These are phyloP conservation scores for Pycnonotus jocosus DNA, from an alignment of 2,113 vertebrate species.

Conservation along the genomic window DNA sequence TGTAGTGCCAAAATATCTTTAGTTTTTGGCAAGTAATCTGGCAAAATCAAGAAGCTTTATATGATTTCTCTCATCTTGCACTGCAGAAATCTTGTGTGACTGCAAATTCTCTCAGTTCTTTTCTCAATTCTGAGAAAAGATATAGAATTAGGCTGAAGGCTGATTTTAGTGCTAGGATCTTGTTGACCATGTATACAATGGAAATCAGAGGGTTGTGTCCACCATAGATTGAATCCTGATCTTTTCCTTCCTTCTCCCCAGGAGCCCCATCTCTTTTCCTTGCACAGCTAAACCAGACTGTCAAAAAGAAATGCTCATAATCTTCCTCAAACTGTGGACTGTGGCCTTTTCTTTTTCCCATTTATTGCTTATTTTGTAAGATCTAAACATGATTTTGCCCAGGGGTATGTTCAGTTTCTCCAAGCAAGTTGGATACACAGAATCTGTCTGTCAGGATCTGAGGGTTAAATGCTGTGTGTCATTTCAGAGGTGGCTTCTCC, in stretches of 20 bases:
- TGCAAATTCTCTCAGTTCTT: not conserved
- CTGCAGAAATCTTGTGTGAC: not conserved
- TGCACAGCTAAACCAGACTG: not conserved
- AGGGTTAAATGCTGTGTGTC: not conserved
- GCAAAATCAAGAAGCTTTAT: not conserved
- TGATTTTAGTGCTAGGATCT: not conserved
- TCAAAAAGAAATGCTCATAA: not conserved
- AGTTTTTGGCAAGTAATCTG: not conserved
- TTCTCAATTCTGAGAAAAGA: not conserved
- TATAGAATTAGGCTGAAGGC: not conserved
- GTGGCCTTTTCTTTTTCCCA: not conserved
- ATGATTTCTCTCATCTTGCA: not conserved
- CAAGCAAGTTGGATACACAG: accelerated
- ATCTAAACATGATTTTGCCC: not conserved
- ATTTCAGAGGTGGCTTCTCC: not conserved
- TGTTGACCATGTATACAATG: not conserved
- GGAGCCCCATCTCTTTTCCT: not conserved
- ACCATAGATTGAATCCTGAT: not conserved
- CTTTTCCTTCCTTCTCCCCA: not conserved
- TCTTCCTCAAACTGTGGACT: not conserved
- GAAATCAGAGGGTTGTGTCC: not conserved
- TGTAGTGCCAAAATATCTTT: not conserved
- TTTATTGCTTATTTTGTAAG: not conserved
- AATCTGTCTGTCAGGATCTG: not conserved
- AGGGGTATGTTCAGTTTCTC: not conserved